These are phyloP conservation scores for Pteronotus mesoamericanus DNA, from an alignment of 2,797 vertebrate genomes.

Conservation along the genomic window DNA sequence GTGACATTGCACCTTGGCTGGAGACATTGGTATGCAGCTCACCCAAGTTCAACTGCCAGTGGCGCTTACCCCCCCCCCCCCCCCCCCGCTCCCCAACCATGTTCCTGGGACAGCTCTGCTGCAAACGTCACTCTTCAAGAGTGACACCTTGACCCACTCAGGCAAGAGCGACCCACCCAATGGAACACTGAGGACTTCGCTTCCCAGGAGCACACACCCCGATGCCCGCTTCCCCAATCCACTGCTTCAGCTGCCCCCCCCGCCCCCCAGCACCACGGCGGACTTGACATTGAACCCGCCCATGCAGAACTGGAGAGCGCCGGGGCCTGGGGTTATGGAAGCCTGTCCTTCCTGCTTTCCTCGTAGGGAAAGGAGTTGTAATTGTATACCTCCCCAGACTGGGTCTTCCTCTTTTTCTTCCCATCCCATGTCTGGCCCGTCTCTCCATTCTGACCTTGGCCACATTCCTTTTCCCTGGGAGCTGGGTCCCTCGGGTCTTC, in stretches of 20 bases:
- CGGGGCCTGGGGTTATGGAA: too few species aligned
- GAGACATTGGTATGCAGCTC: neutral
- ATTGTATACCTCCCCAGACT: neutral
- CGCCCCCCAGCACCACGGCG: neutral
- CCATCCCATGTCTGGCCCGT: neutral
- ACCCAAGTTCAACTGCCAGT: neutral
- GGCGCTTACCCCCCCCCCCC: neutral
- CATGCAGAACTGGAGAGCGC: accelerated
- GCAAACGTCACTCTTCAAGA: neutral
- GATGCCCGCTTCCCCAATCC: neutral
- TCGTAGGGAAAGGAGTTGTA: neutral
- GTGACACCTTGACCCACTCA: neutral
- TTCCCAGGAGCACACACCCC: neutral
- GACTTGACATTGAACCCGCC: neutral
- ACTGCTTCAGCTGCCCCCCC: neutral
- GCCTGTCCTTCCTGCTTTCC: neutral
- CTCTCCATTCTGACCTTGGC: neutral
- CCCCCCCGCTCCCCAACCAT: neutral
- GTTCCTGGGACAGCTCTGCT: neutral
- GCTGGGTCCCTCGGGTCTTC: neutral
- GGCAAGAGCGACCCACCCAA: neutral
- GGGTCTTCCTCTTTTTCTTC: neutral
- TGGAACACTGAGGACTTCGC: neutral
- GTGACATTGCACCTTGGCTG: too few species aligned
- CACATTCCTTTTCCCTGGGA: neutral